These are phyloP conservation scores for Zoroaster sp. DNA, from an alignment of 53 echinoderm and acorn worm species.

Conservation along the genomic window DNA sequence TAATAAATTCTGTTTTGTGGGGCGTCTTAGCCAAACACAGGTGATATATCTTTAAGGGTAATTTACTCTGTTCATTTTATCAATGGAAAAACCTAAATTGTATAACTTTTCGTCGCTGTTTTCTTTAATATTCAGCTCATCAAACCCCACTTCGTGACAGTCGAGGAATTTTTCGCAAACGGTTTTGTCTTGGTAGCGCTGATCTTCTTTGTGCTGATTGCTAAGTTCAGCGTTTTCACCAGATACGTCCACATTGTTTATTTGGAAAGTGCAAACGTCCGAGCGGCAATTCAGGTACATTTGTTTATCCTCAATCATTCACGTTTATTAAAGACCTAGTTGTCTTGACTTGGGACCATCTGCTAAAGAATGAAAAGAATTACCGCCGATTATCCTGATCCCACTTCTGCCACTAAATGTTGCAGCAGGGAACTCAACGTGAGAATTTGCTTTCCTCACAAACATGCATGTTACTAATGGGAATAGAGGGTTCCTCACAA, in stretches of 20 bases:
- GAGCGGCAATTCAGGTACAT: slow-evolving; percentile 59
- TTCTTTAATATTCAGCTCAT: not conserved
- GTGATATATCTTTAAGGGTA: not conserved
- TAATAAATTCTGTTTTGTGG: no score
- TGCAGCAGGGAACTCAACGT: no score
- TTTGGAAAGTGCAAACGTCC: slow-evolving; percentile 25
- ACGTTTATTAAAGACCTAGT: no score
- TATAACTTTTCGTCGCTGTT: not conserved
- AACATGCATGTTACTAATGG: no score
- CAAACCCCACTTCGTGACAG: slow-evolving; percentile 63
- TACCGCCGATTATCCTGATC: no score
- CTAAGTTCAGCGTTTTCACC: not conserved
- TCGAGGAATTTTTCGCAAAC: slow-evolving; percentile 70
- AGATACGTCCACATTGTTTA: not conserved
- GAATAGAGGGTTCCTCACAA: no score
- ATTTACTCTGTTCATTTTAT: not conserved
- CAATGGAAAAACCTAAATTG: not conserved
- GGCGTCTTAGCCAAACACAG: no score
- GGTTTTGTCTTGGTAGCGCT: slow-evolving; percentile 55
- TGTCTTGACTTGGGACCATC: no score
- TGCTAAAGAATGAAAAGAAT: no score
- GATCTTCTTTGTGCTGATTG: slow-evolving; percentile 17
- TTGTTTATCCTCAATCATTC: not conserved
- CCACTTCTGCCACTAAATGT: no score
- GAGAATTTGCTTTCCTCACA: no score